These are phyloP conservation scores for Atlantisia rogersi DNA, from an alignment of 2,113 vertebrate species.

Conservation along the genomic window DNA sequence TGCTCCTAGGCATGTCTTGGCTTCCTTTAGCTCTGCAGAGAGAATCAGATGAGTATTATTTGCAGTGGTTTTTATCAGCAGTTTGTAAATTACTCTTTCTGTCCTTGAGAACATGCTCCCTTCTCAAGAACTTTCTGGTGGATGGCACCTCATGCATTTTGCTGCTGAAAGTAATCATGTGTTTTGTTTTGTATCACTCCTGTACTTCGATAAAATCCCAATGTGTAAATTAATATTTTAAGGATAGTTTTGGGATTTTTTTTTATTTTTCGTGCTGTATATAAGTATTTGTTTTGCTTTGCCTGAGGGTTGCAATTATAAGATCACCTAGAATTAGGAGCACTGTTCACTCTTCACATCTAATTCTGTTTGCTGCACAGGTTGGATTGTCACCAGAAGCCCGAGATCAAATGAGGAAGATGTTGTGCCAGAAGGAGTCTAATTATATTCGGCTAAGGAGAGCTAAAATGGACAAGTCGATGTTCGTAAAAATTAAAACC, in stretches of 20 bases:
- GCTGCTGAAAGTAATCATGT: constrained; percentile 46
- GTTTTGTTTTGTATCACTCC: constrained; percentile 61
- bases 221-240: constrained; percentile 19
- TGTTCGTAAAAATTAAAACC: constrained; percentile 98
- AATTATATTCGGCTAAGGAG: constrained; percentile 98
- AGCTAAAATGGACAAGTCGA: constrained; percentile 98
- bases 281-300: constrained; percentile 50
- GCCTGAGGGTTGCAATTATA: constrained; percentile 46
- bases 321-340: neutral
- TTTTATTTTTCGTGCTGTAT: constrained; percentile 35
- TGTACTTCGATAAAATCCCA: constrained; percentile 56
- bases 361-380: constrained; percentile 78
- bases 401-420: constrained; percentile 99
- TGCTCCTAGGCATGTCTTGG: neutral
- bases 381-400: constrained; percentile 95
- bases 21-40: neutral
- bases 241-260: no score
- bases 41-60: neutral
- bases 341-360: constrained; percentile 30
- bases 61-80: neutral
- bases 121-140: constrained; percentile 11
- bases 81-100: neutral
- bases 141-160: constrained; percentile 64
- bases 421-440: constrained; percentile 97
- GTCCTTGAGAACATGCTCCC: neutral